Percentiles rank a stretch among this genome's conserved stretches.
Conservation (phyloP, 1,140 invertebrate genomes). For the Tyrophagus putrescentiae region DNA sequence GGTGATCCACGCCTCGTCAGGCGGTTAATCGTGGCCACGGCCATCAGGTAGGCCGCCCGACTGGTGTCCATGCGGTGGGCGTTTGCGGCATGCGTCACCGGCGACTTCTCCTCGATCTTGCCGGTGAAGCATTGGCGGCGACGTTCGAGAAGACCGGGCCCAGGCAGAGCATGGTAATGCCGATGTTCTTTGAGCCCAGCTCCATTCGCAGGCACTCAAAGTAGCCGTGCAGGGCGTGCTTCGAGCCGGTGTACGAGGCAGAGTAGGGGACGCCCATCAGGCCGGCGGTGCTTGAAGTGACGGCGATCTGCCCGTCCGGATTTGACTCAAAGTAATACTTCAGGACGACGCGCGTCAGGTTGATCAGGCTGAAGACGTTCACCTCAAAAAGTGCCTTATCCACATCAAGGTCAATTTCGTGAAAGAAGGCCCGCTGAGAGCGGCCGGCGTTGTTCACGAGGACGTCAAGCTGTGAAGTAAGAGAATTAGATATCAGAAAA, state of each 20-base stretch:
- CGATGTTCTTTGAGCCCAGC: conserved; percentile 37
- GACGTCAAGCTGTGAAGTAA: conserved; percentile 46
- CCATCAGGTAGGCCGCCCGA: conserved; percentile 54
- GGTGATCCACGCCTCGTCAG: conserved; percentile 59
- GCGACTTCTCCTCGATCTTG: conserved; percentile 33
- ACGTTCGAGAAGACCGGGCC: conserved; percentile 62
- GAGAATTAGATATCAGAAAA: neutral
- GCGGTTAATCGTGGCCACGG: conserved; percentile 57
- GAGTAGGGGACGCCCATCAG: conserved; percentile 47
- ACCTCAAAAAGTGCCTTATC: conserved; percentile 62
- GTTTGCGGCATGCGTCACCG: neutral
- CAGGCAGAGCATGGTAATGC: conserved; percentile 53
- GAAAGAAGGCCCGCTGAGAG: conserved; percentile 59
- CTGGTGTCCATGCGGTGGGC: conserved; percentile 47
- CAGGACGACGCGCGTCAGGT: conserved; percentile 50
- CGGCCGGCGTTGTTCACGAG: conserved; percentile 66
- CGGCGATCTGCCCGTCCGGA: conserved; percentile 47
- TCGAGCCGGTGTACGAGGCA: conserved; percentile 57
- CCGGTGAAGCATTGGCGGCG: conserved; percentile 51
- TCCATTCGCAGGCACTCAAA: conserved; percentile 22
- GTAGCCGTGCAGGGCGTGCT: conserved; percentile 53
- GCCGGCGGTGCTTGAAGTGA: conserved; percentile 56
- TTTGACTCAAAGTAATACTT: conserved; percentile 45
- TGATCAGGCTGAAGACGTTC: conserved; percentile 60
- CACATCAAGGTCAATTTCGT: conserved; percentile 54